A percentile compares a stretch with the other conserved stretches of the same genome.
These are phyloP conservation scores for Eulithis testata DNA, from an alignment of 2,888 invertebrate species.

Conservation along the genomic window DNA sequence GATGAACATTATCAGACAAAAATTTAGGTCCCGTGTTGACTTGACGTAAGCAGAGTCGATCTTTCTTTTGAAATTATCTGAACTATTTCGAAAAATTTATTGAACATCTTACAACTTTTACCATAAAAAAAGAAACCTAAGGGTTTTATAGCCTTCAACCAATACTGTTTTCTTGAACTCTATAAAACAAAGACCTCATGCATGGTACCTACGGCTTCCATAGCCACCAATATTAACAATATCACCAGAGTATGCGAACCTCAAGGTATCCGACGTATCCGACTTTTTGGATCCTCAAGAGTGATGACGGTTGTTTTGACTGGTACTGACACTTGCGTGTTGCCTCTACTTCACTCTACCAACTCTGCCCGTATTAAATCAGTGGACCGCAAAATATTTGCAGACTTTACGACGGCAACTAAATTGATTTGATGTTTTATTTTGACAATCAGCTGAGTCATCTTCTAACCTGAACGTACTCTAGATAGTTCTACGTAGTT, in stretches of 20 bases:
- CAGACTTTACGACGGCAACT: constrained; percentile 25
- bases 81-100: too few relatives aligned
- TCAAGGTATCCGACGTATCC: constrained; percentile 44
- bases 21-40: too few relatives aligned
- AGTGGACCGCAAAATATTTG: constrained; percentile 51
- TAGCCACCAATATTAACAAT: constrained; percentile 49
- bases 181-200: too few relatives aligned
- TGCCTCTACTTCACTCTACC: constrained; percentile 34
- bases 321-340: constrained; percentile 74
- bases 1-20: too few relatives aligned
- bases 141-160: too few relatives aligned
- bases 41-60: too few relatives aligned
- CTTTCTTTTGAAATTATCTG: too few relatives aligned
- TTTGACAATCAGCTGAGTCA: background rate
- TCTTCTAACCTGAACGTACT: constrained; percentile 7
- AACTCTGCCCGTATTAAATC: constrained; percentile 38
- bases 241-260: constrained; percentile 51
- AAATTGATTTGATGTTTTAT: background rate
- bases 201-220: too few relatives aligned
- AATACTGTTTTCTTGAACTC: too few relatives aligned
- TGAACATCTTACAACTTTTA: too few relatives aligned
- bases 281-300: constrained; percentile 49
- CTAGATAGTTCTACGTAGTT: background rate
- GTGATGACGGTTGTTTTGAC: constrained; percentile 83
- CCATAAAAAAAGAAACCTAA: too few relatives aligned